phyloP scores from a whole-genome alignment of 2,113 vertebrate genomes.

The Illadopsis cleaveri region DNA sequence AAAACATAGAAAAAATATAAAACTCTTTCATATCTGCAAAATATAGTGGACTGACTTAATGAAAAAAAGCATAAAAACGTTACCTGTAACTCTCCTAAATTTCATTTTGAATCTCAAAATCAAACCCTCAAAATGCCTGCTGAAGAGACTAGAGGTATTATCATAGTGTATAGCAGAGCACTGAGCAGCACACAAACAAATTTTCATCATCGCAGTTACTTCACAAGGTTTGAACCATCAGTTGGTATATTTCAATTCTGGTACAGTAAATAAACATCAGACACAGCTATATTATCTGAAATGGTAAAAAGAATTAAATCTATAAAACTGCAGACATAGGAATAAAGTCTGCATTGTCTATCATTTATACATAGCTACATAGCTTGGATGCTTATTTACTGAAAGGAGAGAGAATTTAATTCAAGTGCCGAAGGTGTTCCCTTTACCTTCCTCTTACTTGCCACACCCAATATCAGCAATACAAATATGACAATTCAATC shows the following conservation, averaged over 20 bases:
- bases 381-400: not conserved
- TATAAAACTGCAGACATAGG: not conserved
- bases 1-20: not conserved
- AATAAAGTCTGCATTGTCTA: not conserved
- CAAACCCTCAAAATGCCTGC: not conserved
- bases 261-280: not conserved
- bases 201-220: not conserved
- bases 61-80: not conserved
- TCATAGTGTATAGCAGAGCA: not conserved
- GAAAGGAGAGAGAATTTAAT: not conserved
- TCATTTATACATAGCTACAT: not conserved
- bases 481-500: not conserved
- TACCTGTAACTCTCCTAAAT: not conserved
- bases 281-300: not conserved
- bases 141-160: not conserved
- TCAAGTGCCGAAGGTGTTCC: not conserved
- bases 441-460: not conserved
- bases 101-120: not conserved
- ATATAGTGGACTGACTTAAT: not conserved
- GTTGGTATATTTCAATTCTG: not conserved
- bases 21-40: not conserved
- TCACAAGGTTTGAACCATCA: not conserved
- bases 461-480: not conserved
- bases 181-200: not conserved
- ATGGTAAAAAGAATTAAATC: not conserved